phyloP scores from a whole-genome alignment of 1,140 invertebrate species.

The Euborellia annulipes region DNA sequence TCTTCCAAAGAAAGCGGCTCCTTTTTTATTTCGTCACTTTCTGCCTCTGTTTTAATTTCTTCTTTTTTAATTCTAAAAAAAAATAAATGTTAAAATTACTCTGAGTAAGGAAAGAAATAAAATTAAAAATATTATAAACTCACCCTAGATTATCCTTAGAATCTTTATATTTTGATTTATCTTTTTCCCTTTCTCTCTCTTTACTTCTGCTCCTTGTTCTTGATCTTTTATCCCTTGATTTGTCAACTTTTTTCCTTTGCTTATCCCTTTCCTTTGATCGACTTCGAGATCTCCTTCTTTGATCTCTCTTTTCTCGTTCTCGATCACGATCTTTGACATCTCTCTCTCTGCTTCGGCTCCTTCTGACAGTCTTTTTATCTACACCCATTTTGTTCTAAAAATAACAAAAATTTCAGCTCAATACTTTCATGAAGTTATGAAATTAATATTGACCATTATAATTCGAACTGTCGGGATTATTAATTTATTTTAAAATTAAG shows the following conservation, averaged over 20 bases:
- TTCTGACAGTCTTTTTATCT: slow-evolving; percentile 3
- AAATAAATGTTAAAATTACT: slow-evolving; percentile 24
- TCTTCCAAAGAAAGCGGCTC: slow-evolving; percentile 95
- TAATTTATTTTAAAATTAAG: too few species aligned
- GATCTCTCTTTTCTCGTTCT: slow-evolving; percentile 21
- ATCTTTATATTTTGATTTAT: slow-evolving; percentile 6
- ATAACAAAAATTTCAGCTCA: not conserved
- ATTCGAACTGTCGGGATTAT: too few species aligned
- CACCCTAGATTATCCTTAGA: slow-evolving; percentile 2
- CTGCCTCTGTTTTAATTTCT: slow-evolving; percentile 23
- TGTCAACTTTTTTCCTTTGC: slow-evolving; percentile 22
- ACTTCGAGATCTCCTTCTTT: slow-evolving; percentile 24
- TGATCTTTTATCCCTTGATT: slow-evolving; percentile 20
- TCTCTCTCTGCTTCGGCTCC: slow-evolving; percentile 19
- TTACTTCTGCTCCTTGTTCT: slow-evolving; percentile 14
- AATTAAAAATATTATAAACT: not conserved
- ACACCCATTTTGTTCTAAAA: not conserved
- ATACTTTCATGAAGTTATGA: not conserved
- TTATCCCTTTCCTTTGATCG: slow-evolving; percentile 25
- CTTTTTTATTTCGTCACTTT: slow-evolving; percentile 39
- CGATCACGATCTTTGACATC: slow-evolving; percentile 17
- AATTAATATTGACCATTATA: not conserved
- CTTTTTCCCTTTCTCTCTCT: slow-evolving; percentile 22
- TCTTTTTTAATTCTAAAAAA: slow-evolving; percentile 18
- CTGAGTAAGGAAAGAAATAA: slow-evolving; percentile 18